phyloP scores from a whole-genome alignment of 2,113 vertebrate genomes.

The Orthochromis indermauri region DNA sequence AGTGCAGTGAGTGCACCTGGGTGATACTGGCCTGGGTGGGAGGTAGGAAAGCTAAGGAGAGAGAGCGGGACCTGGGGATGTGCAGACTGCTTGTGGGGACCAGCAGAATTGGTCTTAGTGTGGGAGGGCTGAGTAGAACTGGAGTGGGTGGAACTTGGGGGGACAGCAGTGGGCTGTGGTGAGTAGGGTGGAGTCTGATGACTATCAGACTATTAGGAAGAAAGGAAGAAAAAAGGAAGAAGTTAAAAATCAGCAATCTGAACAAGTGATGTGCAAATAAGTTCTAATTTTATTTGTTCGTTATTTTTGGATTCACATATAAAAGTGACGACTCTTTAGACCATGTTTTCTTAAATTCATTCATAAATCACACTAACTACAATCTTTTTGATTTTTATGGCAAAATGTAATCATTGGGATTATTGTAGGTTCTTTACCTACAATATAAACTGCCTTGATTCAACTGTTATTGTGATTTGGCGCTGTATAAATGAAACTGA shows the following conservation, averaged over 20 bases:
- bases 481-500: background rate
- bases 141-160: slow-evolving; percentile 79
- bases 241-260: background rate
- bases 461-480: background rate
- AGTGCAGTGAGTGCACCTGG: slow-evolving; percentile 75
- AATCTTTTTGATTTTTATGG: background rate
- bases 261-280: background rate
- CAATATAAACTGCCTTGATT: background rate
- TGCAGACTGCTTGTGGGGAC: slow-evolving; percentile 33
- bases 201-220: slow-evolving; percentile 82
- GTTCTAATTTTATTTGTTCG: background rate
- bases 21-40: slow-evolving; percentile 84
- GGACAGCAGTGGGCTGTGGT: slow-evolving; percentile 81
- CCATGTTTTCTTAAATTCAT: background rate
- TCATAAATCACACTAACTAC: background rate
- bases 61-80: slow-evolving; percentile 82
- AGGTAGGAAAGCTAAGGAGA: slow-evolving; percentile 84
- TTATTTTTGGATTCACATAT: background rate
- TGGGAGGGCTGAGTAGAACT: slow-evolving; percentile 77
- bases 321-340: background rate
- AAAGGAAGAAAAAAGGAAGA: background rate
- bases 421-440: background rate
- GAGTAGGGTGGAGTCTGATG: slow-evolving; percentile 85
- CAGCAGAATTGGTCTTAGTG: slow-evolving; percentile 68
- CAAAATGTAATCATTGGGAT: background rate